These are phyloP conservation scores for Oxycera nigricornis DNA, from an alignment of 2,888 invertebrate species.

Conservation along the genomic window DNA sequence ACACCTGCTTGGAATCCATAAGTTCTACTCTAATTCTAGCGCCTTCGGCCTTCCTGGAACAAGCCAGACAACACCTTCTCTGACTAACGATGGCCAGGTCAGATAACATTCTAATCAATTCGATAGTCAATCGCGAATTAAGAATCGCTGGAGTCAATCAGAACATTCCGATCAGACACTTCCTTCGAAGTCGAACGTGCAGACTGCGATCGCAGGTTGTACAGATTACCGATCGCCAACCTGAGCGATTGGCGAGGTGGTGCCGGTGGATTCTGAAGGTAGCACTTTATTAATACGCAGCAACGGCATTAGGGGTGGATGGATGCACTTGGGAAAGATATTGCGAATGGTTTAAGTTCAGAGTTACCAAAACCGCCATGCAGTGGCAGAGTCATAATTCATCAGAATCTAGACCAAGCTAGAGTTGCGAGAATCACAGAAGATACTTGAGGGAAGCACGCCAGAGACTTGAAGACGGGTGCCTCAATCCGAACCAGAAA, in stretches of 20 bases:
- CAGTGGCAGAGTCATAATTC: too few species aligned
- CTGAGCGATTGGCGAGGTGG: constrained; percentile 23
- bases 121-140: constrained; percentile 20
- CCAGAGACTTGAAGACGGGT: too few species aligned
- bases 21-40: constrained; percentile 42
- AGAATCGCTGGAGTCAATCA: not conserved
- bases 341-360: not conserved
- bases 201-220: not conserved
- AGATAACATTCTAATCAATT: constrained; percentile 27
- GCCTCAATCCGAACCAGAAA: too few species aligned
- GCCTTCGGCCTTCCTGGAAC: constrained; percentile 39
- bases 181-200: constrained; percentile 41
- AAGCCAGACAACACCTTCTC: constrained; percentile 28
- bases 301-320: not conserved
- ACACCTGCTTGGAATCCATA: constrained; percentile 36
- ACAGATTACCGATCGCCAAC: constrained; percentile 3
- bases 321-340: not conserved
- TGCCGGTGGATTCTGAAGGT: constrained; percentile 34
- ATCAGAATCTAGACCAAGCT: too few species aligned
- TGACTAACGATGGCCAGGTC: constrained; percentile 4
- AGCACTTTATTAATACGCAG: constrained; percentile 15
- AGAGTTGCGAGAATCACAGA: too few species aligned
- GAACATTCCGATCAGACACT: constrained; percentile 41
- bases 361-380: too few species aligned
- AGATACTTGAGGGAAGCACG: too few species aligned